Evolutionary conservation across 2,113 vertebrate species (phyloP).

Genomic region (Narcine bancroftii): DNA sequence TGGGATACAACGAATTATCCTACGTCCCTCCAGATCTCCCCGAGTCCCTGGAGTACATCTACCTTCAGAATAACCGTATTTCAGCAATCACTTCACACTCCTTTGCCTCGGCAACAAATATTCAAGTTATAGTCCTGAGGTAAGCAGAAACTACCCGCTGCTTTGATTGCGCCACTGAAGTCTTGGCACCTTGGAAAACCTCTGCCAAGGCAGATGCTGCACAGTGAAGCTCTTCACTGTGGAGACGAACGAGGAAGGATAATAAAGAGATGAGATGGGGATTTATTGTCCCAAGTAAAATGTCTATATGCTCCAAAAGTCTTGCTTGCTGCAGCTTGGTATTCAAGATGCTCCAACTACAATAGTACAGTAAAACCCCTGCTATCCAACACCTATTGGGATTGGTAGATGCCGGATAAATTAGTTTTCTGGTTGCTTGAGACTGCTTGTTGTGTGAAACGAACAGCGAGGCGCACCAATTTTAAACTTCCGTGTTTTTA

Average conservation of each 20-base stretch:
- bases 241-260: neutral
- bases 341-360: no score
- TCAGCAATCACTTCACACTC: conserved; percentile 44
- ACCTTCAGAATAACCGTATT: conserved; percentile 51
- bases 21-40: conserved; percentile 53
- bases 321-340: no score
- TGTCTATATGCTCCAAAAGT: no score
- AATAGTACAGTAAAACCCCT: no score
- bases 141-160: conserved; percentile 34
- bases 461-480: no score
- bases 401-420: no score
- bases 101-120: conserved; percentile 45
- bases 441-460: no score
- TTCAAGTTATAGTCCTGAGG: conserved; percentile 50
- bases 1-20: conserved; percentile 52
- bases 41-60: conserved; percentile 49
- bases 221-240: neutral
- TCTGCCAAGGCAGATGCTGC: neutral
- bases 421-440: no score
- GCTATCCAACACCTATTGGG: no score
- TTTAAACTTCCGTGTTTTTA: no score
- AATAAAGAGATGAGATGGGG: no score
- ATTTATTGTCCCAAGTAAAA: no score
- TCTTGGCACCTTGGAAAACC: neutral
- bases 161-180: neutral